Base-by-base conservation (phyloP, 2,113 vertebrate species). In the Corythoichthys haematopterus region DNA sequence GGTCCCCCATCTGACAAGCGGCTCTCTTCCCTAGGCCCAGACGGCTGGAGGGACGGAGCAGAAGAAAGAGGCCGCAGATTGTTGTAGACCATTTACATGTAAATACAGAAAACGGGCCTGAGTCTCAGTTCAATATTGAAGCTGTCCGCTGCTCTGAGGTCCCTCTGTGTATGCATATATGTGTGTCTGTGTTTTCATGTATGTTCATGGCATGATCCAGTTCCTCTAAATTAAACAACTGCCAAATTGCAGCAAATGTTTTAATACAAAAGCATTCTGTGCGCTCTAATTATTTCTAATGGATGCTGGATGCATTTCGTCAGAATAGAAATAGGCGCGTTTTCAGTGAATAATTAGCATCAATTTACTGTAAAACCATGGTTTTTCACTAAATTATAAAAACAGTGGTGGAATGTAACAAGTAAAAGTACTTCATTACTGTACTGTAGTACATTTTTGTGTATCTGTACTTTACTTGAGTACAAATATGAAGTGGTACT, bases 21-120 rank as follows among this genome's bases (percentile, higher is more conserved):
- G 77, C 74, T 83, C 87, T 81, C 74, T 72, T 84, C 76, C 76
- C 69, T 53, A 37, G 81, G 80, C 88, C 82, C 87, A 83, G 84
- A 80, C 83, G 85, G 87, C 77, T 80, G 84, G 64, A 78, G 78
- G 84, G 84, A 84, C 78, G 36, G 77, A 83, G 78, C 84, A 79
- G 83, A 80, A 57, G 77, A 80, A 53, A 45, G 77, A 78, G 81
- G 83, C 81, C 83, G 85, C 92, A 92, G 91, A 93, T 89, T 93
- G 92, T 92, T 91, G 88, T 91, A 90, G 85, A 90, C 81, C 91
- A 90, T 91, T 92, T 91, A 83, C 88, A 92, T 91, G 90, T 92
- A 91, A 93, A 92, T 91, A 93, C 86, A 91, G 87, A 90, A 85
- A 86, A 76, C 83, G 68, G 86, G 87, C 83, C 88, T 80, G 85